A percentile compares a stretch with the other conserved stretches of the same genome.
phyloP scores from a whole-genome alignment of 2,113 vertebrate genomes.

The Podiceps cristatus region DNA sequence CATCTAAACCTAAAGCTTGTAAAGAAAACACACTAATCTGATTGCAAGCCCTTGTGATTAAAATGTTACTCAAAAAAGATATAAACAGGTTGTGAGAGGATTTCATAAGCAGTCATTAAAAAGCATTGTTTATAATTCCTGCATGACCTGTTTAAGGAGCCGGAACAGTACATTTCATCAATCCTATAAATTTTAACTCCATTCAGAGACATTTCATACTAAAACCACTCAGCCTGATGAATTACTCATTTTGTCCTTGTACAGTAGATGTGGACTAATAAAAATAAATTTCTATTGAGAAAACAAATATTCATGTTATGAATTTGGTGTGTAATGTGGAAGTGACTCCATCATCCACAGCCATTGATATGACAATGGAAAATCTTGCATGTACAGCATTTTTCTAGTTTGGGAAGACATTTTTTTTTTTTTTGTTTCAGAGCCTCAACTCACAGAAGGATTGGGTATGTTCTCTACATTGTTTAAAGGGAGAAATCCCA shows the following conservation, averaged over 20 bases:
- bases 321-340: neutral
- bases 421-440: constrained; percentile 20
- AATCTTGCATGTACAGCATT: neutral
- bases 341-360: constrained; percentile 11
- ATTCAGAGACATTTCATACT: constrained; percentile 50
- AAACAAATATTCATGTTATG: constrained; percentile 11
- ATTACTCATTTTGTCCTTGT: constrained; percentile 15
- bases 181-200: constrained; percentile 55
- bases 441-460: neutral
- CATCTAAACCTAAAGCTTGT: constrained; percentile 30
- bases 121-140: constrained; percentile 74
- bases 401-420: neutral
- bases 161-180: constrained; percentile 53
- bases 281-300: constrained; percentile 24
- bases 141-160: constrained; percentile 70
- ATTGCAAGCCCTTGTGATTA: constrained; percentile 66
- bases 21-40: constrained; percentile 67
- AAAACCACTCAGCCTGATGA: constrained; percentile 59
- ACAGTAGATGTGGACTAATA: constrained; percentile 44
- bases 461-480: neutral
- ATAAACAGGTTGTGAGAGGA: constrained; percentile 61
- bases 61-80: constrained; percentile 65
- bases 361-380: constrained; percentile 1
- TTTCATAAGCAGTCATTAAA: constrained; percentile 70
- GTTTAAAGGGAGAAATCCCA: constrained; percentile 54